Base-by-base conservation (phyloP, 2,888 invertebrate genomes). In the Cacoxenus indagator region DNA sequence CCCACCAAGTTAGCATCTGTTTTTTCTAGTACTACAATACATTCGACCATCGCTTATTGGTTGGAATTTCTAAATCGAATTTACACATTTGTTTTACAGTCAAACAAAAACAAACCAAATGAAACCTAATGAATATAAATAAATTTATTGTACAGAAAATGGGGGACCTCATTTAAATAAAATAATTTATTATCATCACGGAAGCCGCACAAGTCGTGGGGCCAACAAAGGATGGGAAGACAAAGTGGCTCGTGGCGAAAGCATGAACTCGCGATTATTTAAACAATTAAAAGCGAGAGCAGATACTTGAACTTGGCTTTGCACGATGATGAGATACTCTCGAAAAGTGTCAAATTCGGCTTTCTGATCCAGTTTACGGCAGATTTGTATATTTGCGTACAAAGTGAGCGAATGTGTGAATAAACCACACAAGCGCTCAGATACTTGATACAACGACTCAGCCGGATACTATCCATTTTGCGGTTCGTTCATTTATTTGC, bases 391-490 rank as follows among this genome's bases (percentile, higher is more conserved):
- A 17, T 19, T 19, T 48, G 48, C 6, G 17, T n/a, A 46, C 14
- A 46, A 4, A 46, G 37, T 37, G 37, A 27, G 29, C 29, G 17
- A n/a, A 14, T 24, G 54, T 54, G 54, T 19, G 27, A 29, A 57
- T 57, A 57, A 19, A 48, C 19, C 48, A 19, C 19, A 48, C 48
- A 48, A 24, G 26, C 14, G 26, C 14, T 24, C 24, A 54, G 54
- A 37, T n/a, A n/a, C n/a, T n/a, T n/a, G n/a, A n/a, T 37, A 37
- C 9, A 14, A 24, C 11, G 11, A 55, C 57, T 37, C 66, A 75
- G 78, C 82, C 80, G 80, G 80, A 80, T 80, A 76, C 73, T 75
- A 77, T 82, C 82, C 80, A 82, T 80, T 81, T 80, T 75, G 75
- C 72, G 71, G 66, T 70, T 8, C 73, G 69, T 76, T 73, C 73